Evolutionary conservation across 2,888 invertebrate genomes (phyloP), one percentile per base, ranked within the genome.

Genomic region (Ophioninae sp.): DNA sequence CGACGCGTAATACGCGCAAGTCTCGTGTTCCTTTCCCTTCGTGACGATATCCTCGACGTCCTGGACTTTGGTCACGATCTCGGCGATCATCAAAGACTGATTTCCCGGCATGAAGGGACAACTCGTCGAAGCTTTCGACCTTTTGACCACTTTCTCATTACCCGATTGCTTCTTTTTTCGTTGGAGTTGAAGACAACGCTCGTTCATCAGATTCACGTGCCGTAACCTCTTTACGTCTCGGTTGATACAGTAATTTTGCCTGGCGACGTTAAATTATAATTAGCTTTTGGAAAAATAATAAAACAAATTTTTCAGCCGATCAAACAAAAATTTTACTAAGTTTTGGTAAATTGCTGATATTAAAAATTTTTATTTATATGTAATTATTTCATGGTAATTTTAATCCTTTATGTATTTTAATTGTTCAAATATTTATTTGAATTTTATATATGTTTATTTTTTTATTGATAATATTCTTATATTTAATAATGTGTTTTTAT

Each of bases 1-100:
- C 0, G 97, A 95, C 0, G 98, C 97, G 93, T 99, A 99, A 94
- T 99, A 99, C 0, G 99, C 98, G 93, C 99, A 99, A 0, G 97
- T 97, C 85, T 96, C 95, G 70, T 96, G 89, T 84, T 95, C 93
- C 89, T 95, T 95, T 0, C 96, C 97, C 87, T 93, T 93, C 62
- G 93, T 93, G 0, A 97, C 96, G 76, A 98, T 93, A 88, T 99
- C 97, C 92, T 99, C 99, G 88, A 99, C 96, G 93, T 99, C 99
- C 90, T 95, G 94, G 13, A 98, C 95, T 83, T 96, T 95, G 0
- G 94, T 94, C 6, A 97, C 91, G 69, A 95, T 94, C 76, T 94
- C 93, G 87, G 96, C 96, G 87, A 95, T 94, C 44, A 97, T 92
- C 6, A 94, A 94, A 74, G 95, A 95, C 64, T 92, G 93, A 88